Evolutionary conservation across 2,113 vertebrate species (phyloP).

Genomic region (Gobius niger): DNA sequence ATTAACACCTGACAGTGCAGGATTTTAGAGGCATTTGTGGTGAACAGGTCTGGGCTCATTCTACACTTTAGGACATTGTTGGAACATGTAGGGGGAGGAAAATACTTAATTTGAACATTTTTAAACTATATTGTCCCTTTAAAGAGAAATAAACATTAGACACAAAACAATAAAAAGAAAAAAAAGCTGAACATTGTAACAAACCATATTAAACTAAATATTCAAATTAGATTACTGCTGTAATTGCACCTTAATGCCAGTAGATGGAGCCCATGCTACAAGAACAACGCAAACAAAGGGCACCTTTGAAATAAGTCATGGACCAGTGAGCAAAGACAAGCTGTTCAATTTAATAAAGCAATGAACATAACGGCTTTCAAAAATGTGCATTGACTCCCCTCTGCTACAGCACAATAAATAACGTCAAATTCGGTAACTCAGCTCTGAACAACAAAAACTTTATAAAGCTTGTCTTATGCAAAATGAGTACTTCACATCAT

Average conservation of each 20-base stretch:
- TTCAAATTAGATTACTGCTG: neutral
- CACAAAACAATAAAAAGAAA: no score
- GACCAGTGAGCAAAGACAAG: slow-evolving; percentile 31
- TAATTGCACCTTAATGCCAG: slow-evolving; percentile 29
- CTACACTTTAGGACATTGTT: no score
- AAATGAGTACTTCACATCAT: slow-evolving; percentile 28
- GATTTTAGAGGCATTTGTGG: no score
- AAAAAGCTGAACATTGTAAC: no score
- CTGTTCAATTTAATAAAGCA: slow-evolving; percentile 48
- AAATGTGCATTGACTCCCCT: slow-evolving; percentile 17
- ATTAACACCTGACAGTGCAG: no score
- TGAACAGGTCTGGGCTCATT: no score
- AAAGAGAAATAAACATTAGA: no score
- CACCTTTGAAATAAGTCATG: slow-evolving; percentile 15
- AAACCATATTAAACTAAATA: no score
- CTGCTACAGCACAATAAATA: slow-evolving; percentile 40
- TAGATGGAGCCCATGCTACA: slow-evolving; percentile 50
- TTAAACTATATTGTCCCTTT: no score
- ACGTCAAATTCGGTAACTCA: slow-evolving; percentile 33
- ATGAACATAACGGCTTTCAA: slow-evolving; percentile 26
- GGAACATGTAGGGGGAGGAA: no score
- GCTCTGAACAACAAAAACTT: slow-evolving; percentile 22
- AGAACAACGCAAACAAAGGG: neutral
- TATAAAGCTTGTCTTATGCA: slow-evolving; percentile 28
- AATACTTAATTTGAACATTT: no score